A percentile compares a stretch with the other conserved stretches of the same genome.
phyloP scores from a whole-genome alignment of 2,888 invertebrate species.

The Dysmachus trigonus region DNA sequence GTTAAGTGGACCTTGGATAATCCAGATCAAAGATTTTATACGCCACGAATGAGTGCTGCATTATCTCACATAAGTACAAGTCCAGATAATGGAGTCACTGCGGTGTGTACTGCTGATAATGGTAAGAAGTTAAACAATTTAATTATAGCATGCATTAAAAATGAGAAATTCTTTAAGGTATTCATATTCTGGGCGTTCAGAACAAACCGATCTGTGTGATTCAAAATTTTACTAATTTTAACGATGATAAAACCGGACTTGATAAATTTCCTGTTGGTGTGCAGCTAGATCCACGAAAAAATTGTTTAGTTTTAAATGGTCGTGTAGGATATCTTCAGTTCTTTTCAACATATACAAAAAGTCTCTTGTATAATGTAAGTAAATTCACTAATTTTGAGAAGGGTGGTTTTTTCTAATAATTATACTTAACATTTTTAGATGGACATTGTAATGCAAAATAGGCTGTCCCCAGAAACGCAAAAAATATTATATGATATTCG shows the following conservation, averaged over 20 bases:
- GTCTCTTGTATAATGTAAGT: constrained; percentile 76
- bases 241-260: constrained; percentile 64
- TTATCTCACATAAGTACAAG: constrained; percentile 73
- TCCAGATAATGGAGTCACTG: constrained; percentile 71
- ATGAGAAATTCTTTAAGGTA: constrained; percentile 52
- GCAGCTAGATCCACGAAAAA: constrained; percentile 71
- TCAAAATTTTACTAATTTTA: constrained; percentile 74
- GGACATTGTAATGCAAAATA: constrained; percentile 78
- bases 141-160: not conserved
- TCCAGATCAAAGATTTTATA: constrained; percentile 65
- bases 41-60: constrained; percentile 77
- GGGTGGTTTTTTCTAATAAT: not conserved
- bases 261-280: constrained; percentile 63
- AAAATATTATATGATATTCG: constrained; percentile 71
- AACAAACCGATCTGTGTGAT: constrained; percentile 68
- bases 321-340: constrained; percentile 79
- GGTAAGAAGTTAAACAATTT: constrained; percentile 57
- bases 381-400: not conserved
- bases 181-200: constrained; percentile 68
- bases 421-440: constrained; percentile 64
- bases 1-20: constrained; percentile 76
- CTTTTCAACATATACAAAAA: constrained; percentile 72
- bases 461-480: constrained; percentile 71
- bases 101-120: constrained; percentile 77
- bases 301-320: constrained; percentile 76